Conservation (phyloP, 2,113 vertebrate genomes). For the Archilochus colubris region DNA sequence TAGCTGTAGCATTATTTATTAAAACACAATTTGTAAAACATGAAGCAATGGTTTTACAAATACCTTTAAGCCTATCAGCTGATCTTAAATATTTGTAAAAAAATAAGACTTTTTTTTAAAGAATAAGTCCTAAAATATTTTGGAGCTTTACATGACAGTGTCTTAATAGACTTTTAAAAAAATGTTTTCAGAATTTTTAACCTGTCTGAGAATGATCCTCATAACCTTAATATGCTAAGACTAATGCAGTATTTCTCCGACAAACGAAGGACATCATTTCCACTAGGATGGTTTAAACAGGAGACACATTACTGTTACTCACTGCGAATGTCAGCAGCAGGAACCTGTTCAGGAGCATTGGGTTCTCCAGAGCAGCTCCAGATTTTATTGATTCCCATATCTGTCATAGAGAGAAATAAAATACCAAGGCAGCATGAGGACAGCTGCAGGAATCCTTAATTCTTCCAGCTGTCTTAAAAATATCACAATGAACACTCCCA, state of each 20-base stretch:
- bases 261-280: not conserved
- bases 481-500: not conserved
- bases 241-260: not conserved
- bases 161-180: not conserved
- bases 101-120: not conserved
- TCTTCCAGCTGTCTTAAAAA: not conserved
- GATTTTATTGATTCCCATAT: conserved; percentile 93
- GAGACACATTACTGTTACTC: conserved; percentile 49
- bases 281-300: not conserved
- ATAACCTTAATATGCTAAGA: not conserved
- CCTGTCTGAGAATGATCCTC: not conserved
- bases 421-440: not conserved
- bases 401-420: conserved; percentile 68
- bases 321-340: conserved; percentile 95
- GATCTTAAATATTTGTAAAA: not conserved
- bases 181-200: not conserved
- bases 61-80: not conserved
- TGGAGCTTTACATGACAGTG: not conserved
- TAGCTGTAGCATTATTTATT: not conserved
- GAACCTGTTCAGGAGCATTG: conserved; percentile 89
- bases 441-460: not conserved
- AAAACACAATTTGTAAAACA: not conserved
- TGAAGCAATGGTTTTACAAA: not conserved
- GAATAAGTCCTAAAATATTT: not conserved
- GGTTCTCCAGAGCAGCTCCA: conserved; percentile 86